Base-by-base conservation (phyloP, 2,888 invertebrate genomes). In the Drosophila flavopinicola region DNA sequence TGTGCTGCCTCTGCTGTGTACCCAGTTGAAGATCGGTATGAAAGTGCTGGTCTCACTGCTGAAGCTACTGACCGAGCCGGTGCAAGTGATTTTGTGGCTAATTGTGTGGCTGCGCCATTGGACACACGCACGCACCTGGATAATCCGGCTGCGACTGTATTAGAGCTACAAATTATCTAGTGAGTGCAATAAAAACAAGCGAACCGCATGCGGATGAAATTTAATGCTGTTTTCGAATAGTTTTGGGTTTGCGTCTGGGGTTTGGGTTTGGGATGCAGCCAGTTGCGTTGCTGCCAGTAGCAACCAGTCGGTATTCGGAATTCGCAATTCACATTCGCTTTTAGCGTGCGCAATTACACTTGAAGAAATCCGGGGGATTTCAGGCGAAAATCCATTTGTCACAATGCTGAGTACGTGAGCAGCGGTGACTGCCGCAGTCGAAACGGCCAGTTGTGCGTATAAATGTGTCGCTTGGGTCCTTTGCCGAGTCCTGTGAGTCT, bases 331-430 rank as follows among this genome's bases (percentile, higher is more conserved):
- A 37, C 47, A 65, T 63, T 76, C 78, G 70, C 83, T 83, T 79
- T 83, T 74, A 78, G 78, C 70, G 80, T 72, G 75, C 75, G 74
- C 80, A 84, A 83, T 83, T 83, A 83, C 85, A 84, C 78, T 84
- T 83, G 76, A 84, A 84, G 86, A 85, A 84, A 84, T 84, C 84
- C 83, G 51, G 60, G 74, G 85, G 84, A 84, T 84, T 85, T 75
- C 76, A 71, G 79, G 84, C 72, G 78, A 74, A 88, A 83, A 85
- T 84, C 84, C 78, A 82, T 87, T 88, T 88, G 84, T 88, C 87
- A 88, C 88, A 87, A 85, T 87, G 82, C 75, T 68, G 73, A 85
- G 74, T 84, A 85, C 84, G 85, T 85, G 84, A 83, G 75, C 73
- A 66, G 60, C 75, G 71, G 69, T 77, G 80, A 57, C 61, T 70